Percentiles rank a stretch among this genome's conserved stretches.
Conservation (phyloP, 1,140 invertebrate genomes). For the Eumaeus atala region DNA sequence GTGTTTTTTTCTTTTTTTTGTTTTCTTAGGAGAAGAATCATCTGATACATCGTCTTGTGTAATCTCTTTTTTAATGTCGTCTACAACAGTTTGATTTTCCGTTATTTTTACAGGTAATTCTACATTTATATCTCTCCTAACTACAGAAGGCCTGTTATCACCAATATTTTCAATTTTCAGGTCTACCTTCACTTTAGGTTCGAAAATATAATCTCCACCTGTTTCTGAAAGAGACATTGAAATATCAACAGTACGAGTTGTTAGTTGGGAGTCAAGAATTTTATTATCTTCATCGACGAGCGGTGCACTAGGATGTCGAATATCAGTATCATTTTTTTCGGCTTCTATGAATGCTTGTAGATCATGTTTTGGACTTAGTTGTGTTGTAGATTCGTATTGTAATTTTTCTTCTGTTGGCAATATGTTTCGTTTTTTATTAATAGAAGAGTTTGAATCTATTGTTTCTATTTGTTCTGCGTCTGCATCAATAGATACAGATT, state of each 20-base stretch:
- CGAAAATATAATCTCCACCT: constrained; percentile 26
- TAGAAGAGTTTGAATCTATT: too few species aligned
- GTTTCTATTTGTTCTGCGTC: too few species aligned
- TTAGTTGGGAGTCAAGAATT: background rate
- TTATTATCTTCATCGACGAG: background rate
- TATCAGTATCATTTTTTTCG: constrained; percentile 38
- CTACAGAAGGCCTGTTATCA: constrained; percentile 27
- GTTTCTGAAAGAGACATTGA: constrained; percentile 45
- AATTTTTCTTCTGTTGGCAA: too few species aligned
- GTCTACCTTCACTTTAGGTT: constrained; percentile 48
- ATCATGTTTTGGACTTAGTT: constrained; percentile 28
- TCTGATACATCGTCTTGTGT: constrained; percentile 20
- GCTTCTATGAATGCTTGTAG: constrained; percentile 41
- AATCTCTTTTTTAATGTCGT: constrained; percentile 20
- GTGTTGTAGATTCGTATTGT: background rate
- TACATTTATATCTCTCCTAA: constrained; percentile 53
- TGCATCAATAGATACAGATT: too few species aligned
- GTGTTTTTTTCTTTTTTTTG: constrained; percentile 44
- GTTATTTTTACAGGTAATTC: constrained; percentile 42
- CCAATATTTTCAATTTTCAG: constrained; percentile 44
- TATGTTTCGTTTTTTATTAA: too few species aligned
- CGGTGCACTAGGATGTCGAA: constrained; percentile 4
- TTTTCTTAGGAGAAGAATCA: constrained; percentile 32
- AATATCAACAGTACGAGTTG: constrained; percentile 46
- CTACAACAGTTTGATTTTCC: constrained; percentile 20